Percentiles rank a stretch among this genome's conserved stretches.
Evolutionary conservation across 1,140 invertebrate species (phyloP).

Genomic region (Kradibia gibbosae): DNA sequence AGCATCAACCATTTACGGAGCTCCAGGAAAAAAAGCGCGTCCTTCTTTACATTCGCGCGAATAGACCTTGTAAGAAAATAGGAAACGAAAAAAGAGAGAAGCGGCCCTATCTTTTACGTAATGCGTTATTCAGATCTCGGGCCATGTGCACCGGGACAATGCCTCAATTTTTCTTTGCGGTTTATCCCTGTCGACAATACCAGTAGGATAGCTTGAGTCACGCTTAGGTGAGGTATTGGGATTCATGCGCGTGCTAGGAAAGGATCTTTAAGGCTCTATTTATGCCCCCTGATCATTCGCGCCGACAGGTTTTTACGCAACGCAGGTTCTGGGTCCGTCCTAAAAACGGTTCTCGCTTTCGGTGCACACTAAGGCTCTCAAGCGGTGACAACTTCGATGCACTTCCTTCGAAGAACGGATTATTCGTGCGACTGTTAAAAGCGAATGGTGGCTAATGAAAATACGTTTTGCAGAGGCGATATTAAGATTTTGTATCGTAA

Average conservation of each 20-base stretch:
- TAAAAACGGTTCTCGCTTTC: no score
- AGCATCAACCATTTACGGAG: background rate
- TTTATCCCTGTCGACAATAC: background rate
- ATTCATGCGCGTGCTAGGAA: background rate
- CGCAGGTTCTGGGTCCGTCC: no score
- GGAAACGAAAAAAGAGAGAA: background rate
- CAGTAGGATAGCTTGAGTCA: background rate
- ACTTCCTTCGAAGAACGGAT: no score
- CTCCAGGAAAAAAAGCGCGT: background rate
- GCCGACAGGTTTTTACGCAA: constrained; percentile 35
- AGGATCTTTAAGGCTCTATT: background rate
- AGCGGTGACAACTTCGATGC: no score
- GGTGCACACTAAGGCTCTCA: no score
- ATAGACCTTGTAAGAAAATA: background rate
- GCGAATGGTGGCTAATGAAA: no score
- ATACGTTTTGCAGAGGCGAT: no score
- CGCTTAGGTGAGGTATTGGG: constrained; percentile 13
- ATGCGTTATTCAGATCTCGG: background rate
- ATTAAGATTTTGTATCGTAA: no score
- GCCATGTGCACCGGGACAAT: background rate
- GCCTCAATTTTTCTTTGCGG: constrained; percentile 32
- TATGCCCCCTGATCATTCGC: background rate
- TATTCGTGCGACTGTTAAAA: no score
- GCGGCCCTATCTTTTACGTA: background rate
- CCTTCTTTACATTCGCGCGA: background rate